Percentiles rank a stretch among this genome's conserved stretches.
Conservation (phyloP, 2,113 vertebrate species). For the Cinclus mexicanus region DNA sequence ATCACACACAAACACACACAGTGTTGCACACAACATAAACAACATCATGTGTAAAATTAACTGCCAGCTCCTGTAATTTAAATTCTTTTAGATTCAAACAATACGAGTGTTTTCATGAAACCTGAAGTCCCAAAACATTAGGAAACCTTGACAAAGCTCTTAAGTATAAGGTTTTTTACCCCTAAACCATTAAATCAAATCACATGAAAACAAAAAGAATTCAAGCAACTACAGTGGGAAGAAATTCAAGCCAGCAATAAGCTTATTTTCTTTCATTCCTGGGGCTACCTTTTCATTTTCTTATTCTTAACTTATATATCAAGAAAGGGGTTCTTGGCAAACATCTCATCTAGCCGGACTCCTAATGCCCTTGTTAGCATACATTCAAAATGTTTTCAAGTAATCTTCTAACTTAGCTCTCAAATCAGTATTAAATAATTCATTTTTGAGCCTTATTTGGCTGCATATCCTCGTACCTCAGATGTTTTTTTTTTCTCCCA, state of each 20-base stretch:
- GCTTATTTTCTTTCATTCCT: not conserved
- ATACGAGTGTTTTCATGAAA: not conserved
- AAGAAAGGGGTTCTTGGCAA: not conserved
- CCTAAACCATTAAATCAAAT: not conserved
- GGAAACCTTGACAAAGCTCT: not conserved
- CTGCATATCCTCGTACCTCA: not conserved
- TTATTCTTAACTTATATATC: not conserved
- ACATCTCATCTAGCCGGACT: not conserved
- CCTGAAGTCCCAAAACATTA: not conserved
- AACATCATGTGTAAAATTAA: not conserved
- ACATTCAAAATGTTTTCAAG: constrained; percentile 3
- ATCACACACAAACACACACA: not conserved
- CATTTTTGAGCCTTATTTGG: not conserved
- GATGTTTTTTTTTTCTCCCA: not conserved
- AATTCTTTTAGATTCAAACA: not conserved
- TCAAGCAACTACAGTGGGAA: not conserved
- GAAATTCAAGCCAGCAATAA: not conserved
- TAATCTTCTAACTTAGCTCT: not conserved
- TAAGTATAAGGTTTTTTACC: not conserved
- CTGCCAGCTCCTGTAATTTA: not conserved
- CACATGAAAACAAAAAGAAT: not conserved
- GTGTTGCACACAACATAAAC: not conserved
- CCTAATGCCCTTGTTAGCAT: not conserved
- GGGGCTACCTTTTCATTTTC: not conserved
- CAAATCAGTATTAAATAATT: not conserved